Evolutionary conservation across 2,888 invertebrate genomes (phyloP).

Genomic region (Mesorhabditis belari): DNA sequence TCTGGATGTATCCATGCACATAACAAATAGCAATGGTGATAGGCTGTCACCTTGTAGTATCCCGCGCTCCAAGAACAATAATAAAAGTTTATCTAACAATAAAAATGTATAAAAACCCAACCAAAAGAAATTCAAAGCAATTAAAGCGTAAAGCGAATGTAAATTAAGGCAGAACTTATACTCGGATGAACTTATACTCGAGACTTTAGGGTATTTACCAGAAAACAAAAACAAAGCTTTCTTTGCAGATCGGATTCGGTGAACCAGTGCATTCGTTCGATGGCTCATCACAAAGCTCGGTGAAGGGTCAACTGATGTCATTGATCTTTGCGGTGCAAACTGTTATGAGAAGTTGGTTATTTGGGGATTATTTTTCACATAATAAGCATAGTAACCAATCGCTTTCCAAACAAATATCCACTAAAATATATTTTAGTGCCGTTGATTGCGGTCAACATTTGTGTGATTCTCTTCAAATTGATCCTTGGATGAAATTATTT

Average conservation of each 20-base stretch:
- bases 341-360: constrained; percentile 85
- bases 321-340: constrained; percentile 87
- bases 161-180: no score
- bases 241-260: constrained; percentile 29
- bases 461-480: constrained; percentile 79
- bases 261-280: constrained; percentile 35
- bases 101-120: no score
- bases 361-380: constrained; percentile 33
- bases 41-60: no score
- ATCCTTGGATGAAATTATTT: constrained; percentile 76
- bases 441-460: constrained; percentile 78
- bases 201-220: no score
- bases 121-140: no score
- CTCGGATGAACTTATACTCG: no score
- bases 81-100: no score
- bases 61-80: no score
- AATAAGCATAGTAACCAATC: not conserved
- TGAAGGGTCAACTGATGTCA: constrained; percentile 81
- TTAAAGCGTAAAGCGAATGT: no score
- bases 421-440: constrained; percentile 72
- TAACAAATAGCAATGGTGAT: no score
- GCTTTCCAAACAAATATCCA: not conserved
- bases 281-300: constrained; percentile 60
- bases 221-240: no score
- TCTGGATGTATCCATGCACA: no score